Conservation (phyloP, 2,797 vertebrate genomes). For the Oophaga sylvatica region DNA sequence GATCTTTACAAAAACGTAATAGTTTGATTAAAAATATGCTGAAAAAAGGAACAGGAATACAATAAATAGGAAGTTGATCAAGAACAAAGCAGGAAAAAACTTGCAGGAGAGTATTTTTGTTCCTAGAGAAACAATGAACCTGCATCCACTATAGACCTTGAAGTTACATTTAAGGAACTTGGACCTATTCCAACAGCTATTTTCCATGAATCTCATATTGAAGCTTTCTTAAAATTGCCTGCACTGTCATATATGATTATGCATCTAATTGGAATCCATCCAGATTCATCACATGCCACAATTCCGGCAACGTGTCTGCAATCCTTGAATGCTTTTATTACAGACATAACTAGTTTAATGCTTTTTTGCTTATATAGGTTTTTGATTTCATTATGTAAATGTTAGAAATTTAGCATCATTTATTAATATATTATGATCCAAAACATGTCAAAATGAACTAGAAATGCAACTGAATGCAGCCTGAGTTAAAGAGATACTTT, state of each 20-base stretch:
- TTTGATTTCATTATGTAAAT: too few relatives aligned
- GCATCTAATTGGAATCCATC: background rate
- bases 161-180: background rate
- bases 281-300: background rate
- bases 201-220: background rate
- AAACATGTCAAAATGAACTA: too few relatives aligned
- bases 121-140: background rate
- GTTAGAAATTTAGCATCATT: too few relatives aligned
- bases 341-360: background rate
- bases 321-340: background rate
- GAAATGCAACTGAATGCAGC: too few relatives aligned
- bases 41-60: background rate
- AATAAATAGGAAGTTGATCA: background rate
- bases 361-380: too few relatives aligned
- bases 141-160: background rate
- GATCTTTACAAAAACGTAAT: background rate
- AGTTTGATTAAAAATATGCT: background rate
- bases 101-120: background rate
- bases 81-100: background rate
- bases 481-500: too few relatives aligned
- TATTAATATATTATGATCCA: too few relatives aligned
- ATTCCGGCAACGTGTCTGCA: background rate
- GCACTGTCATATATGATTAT: background rate
- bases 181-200: conserved; percentile 2
- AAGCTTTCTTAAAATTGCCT: background rate